Base-by-base conservation (phyloP, 2,113 vertebrate species). In the Pterocles gutturalis region DNA sequence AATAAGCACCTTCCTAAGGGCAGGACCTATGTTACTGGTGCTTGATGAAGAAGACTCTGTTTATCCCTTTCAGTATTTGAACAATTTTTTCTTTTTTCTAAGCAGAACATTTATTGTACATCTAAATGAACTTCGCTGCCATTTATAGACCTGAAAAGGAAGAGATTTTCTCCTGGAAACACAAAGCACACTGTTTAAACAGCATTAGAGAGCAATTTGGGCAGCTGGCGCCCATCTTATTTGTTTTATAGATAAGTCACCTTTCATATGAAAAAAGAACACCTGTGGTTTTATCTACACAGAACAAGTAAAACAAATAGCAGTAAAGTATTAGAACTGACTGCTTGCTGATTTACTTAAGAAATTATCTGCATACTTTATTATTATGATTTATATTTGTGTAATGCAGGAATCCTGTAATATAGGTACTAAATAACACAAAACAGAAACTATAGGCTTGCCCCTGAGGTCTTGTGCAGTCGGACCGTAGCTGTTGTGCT, bases 231-330 rank as follows among this genome's bases (percentile, higher is more conserved):
- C 79, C 66, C 92, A 94, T 66, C n/a, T 83, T 90, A 93, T 96
- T 97, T 95, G 90, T 86, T 96, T 96, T 95, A 88, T 58, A 94
- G 87, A 80, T 85, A 94, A 93, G 71, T 86, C 92, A 96, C 79
- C 87, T 70, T 91, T 83, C 75, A 70, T 77, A 91, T 43, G 41
- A 93, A 86, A 85, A 91, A 77, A 53, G 66, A 93, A 62, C 90
- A 94, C 71, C 90, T 95, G 71, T 89, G 85, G 82, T 88, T 93
- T 95, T 94, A 96, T 88, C 87, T 80, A 73, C 60, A 51, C 20
- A 54, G 71, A 93, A 85, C 25, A 87, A 91, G 54, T 80, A 73
- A 94, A 97, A 94, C 71, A 95, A 96, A 95, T 67, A 88, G 49
- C 78, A 94, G 45, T 69, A 58, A 41, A 87, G 53, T 54, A 91